phyloP scores from a whole-genome alignment of 2,888 invertebrate species.

The Oxytorus armatus region DNA sequence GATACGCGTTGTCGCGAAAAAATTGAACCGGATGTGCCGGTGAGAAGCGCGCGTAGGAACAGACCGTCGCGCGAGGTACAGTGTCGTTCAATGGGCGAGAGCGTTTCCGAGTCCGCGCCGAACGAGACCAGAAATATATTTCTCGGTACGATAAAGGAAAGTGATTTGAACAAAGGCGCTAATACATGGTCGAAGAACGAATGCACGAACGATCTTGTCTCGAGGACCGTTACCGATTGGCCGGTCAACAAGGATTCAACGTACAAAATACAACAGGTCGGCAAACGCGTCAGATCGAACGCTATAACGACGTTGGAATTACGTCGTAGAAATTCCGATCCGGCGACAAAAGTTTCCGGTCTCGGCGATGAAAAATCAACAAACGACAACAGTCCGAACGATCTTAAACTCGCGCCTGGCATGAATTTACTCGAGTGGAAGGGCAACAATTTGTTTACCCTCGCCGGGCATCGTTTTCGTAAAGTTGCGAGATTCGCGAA shows the following conservation, averaged over 20 bases:
- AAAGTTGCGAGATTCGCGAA: slow-evolving; percentile 92
- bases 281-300: slow-evolving; percentile 83
- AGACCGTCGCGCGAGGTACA: slow-evolving; percentile 81
- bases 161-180: slow-evolving; percentile 80
- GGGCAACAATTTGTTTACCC: slow-evolving; percentile 87
- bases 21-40: slow-evolving; percentile 82
- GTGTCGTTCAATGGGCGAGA: slow-evolving; percentile 83
- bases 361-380: slow-evolving; percentile 84
- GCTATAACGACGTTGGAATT: slow-evolving; percentile 85
- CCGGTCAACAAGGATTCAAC: slow-evolving; percentile 79
- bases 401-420: slow-evolving; percentile 85
- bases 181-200: slow-evolving; percentile 77
- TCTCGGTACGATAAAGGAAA: slow-evolving; percentile 82
- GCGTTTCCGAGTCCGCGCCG: slow-evolving; percentile 74
- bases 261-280: slow-evolving; percentile 76
- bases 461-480: slow-evolving; percentile 91
- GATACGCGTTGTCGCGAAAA: slow-evolving; percentile 74
- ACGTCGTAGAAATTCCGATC: slow-evolving; percentile 91
- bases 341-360: slow-evolving; percentile 86
- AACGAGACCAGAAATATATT: slow-evolving; percentile 79
- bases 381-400: slow-evolving; percentile 85
- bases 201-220: slow-evolving; percentile 71
- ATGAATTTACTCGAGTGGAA: slow-evolving; percentile 87
- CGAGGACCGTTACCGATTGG: slow-evolving; percentile 81
- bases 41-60: slow-evolving; percentile 81